Evolutionary conservation across 1,140 invertebrate genomes (phyloP).

Genomic region (Drosophila takahashii): DNA sequence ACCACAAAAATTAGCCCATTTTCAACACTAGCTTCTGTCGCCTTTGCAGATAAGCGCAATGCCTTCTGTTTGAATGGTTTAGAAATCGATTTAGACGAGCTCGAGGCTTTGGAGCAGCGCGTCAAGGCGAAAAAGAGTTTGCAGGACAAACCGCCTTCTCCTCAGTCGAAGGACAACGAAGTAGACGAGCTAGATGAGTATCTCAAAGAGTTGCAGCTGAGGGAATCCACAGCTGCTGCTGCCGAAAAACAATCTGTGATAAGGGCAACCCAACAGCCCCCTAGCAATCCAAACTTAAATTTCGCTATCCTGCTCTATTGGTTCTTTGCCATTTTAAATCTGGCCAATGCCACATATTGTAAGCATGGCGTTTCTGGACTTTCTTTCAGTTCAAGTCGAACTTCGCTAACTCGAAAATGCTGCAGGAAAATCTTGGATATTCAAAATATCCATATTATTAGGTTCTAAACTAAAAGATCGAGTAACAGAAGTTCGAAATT

Average conservation of each 20-base stretch:
- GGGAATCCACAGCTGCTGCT: constrained; percentile 35
- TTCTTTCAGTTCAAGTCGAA: constrained; percentile 20
- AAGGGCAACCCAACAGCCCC: constrained; percentile 23
- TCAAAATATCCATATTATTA: too few species aligned
- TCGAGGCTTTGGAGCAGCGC: constrained; percentile 77
- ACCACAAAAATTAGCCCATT: constrained; percentile 4
- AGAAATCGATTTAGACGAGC: constrained; percentile 85
- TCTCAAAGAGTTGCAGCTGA: constrained; percentile 77
- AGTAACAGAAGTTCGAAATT: not conserved
- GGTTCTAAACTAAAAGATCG: too few species aligned
- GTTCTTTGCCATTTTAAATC: constrained; percentile 82
- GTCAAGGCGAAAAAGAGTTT: constrained; percentile 76
- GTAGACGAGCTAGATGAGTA: constrained; percentile 83
- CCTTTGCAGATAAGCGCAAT: constrained; percentile 83
- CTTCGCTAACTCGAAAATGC: constrained; percentile 30
- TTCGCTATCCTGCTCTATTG: constrained; percentile 83
- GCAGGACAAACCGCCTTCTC: constrained; percentile 19
- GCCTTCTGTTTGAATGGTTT: constrained; percentile 84
- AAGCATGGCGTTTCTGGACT: constrained; percentile 60
- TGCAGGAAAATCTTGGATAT: not conserved
- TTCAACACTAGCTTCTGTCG: constrained; percentile 64
- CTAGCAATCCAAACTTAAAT: constrained; percentile 36
- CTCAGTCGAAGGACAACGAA: constrained; percentile 36
- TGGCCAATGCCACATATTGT: constrained; percentile 80
- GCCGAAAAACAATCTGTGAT: constrained; percentile 45